A percentile compares a stretch with the other conserved stretches of the same genome.
Conservation (phyloP, 1,140 invertebrate species). For the Cataglyphis hispanica region DNA sequence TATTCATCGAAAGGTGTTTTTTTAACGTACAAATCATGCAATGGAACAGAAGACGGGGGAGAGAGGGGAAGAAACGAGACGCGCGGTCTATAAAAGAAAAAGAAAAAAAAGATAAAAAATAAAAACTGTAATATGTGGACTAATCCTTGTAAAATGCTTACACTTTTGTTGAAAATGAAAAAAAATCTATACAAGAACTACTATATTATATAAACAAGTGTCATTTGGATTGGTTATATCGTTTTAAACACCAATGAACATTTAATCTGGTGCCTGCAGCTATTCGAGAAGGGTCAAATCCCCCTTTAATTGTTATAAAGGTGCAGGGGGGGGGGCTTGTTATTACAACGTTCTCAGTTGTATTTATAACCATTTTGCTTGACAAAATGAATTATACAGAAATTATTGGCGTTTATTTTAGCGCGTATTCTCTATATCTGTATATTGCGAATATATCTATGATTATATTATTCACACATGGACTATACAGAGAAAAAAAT, state of each 20-base stretch:
- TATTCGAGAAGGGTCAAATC: slow-evolving; percentile 72
- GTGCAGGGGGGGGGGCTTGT: slow-evolving; percentile 74
- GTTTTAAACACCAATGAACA: slow-evolving; percentile 82
- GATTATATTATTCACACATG: slow-evolving; percentile 78
- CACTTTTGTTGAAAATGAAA: slow-evolving; percentile 85
- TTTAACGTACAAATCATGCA: slow-evolving; percentile 83
- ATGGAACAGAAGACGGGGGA: slow-evolving; percentile 65
- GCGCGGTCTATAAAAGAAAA: slow-evolving; percentile 41
- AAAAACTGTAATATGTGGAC: slow-evolving; percentile 81
- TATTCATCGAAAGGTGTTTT: slow-evolving; percentile 84
- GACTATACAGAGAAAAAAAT: slow-evolving; percentile 74
- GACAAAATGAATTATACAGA: slow-evolving; percentile 75
- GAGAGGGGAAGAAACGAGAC: background rate
- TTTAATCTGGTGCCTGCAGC: slow-evolving; percentile 83
- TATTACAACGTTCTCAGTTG: slow-evolving; percentile 76
- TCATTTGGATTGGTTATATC: slow-evolving; percentile 82
- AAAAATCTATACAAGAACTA: slow-evolving; percentile 84
- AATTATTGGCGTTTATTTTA: slow-evolving; percentile 79
- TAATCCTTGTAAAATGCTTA: slow-evolving; percentile 84
- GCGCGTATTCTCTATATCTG: slow-evolving; percentile 73
- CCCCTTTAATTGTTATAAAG: slow-evolving; percentile 78
- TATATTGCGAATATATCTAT: slow-evolving; percentile 75
- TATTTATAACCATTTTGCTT: slow-evolving; percentile 77
- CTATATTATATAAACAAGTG: slow-evolving; percentile 81
- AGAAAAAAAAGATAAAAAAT: slow-evolving; percentile 40